Conservation (phyloP, 2,113 vertebrate species). For the Phasianus colchicus region DNA sequence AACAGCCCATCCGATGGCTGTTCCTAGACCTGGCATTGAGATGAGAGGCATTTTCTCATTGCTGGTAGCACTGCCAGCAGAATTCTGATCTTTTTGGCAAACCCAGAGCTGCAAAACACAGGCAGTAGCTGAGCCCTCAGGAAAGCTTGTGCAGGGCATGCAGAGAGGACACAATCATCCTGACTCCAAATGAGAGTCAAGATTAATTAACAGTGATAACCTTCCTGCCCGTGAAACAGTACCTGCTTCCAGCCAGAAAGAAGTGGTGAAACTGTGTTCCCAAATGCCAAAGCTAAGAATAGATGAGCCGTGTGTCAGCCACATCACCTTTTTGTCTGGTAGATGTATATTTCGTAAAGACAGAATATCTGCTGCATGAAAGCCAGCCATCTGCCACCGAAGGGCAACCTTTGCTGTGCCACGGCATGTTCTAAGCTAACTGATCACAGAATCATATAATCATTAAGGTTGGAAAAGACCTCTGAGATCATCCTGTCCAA, state of each 20-base stretch:
- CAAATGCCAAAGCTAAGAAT: constrained; percentile 68
- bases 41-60: background rate
- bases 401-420: constrained; percentile 37
- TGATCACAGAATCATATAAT: background rate
- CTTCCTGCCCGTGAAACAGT: constrained; percentile 41
- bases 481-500: too few relatives aligned
- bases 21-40: background rate
- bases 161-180: background rate
- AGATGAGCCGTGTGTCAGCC: constrained; percentile 59
- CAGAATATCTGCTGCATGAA: constrained; percentile 31
- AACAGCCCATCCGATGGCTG: background rate
- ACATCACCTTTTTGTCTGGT: constrained; percentile 46
- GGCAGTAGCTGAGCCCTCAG: background rate
- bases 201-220: constrained; percentile 35
- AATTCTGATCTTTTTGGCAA: background rate
- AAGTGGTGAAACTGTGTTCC: background rate
- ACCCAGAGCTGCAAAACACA: background rate
- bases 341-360: constrained; percentile 53
- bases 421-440: constrained; percentile 26
- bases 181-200: constrained; percentile 28
- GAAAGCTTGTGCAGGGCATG: background rate
- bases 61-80: background rate
- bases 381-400: constrained; percentile 50
- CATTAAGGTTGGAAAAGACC: too few relatives aligned
- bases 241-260: background rate